Evolutionary conservation across 1,140 invertebrate species (phyloP), one percentile per base, ranked within the genome.

Genomic region (Oncopeltus fasciatus): DNA sequence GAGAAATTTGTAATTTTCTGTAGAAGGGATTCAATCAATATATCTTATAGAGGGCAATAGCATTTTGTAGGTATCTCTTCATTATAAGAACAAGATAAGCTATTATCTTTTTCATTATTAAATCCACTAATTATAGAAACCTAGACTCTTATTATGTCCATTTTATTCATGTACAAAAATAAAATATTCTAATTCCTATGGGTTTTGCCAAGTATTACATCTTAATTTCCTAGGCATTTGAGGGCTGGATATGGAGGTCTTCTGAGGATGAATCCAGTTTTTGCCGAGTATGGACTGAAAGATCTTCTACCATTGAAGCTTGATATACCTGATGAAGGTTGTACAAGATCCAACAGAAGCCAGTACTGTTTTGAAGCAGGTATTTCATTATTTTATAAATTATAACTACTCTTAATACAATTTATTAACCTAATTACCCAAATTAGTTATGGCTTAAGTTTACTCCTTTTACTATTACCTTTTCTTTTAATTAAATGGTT

Each of bases 281-380:
- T 95, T 73, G 74, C 83, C 61, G 84, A 92, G 66, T 90, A 90
- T 68, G 90, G 90, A 0, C 72, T 94, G 0, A 93, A 92, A 71
- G 91, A 94, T 71, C 74, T 95, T 49, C 72, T 95, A 14, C 92
- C 92, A 0, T 74, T 93, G n/a, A 94, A 93, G 71, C 74, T 92
- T 29, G 86, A 92, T 66, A 85, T 92, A 63, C 91, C 92, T 3
- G 91, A 93, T 72, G 88, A 92, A 76, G 91, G 90, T n/a, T 95
- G 91, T 73, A 92, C 89, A 2, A 75, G 91, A 56, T 87, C 88
- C 1, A 91, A 91, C 71, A 79, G 82, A 67, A 87, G 84, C 56
- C 88, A 93, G 83, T 94, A 85, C 71, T 95, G 92, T 71, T 95
- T 95, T 70, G 90, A 94, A 80, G 87, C 86, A 67, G 87, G 86